phyloP scores from a whole-genome alignment of 2,113 vertebrate species.

The Chelonoidis abingdonii region DNA sequence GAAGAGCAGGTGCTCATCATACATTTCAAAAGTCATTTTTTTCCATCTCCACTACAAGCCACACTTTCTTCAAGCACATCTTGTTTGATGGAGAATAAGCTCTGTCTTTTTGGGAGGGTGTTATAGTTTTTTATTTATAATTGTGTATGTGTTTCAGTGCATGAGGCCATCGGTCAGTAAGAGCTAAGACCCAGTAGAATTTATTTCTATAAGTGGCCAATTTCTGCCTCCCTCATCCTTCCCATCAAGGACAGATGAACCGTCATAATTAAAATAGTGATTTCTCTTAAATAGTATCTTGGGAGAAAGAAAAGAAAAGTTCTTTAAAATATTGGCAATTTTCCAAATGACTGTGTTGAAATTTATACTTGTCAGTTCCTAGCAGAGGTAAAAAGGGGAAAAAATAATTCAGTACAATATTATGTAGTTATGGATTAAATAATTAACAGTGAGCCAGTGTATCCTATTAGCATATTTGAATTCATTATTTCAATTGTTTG shows the following conservation, averaged over 20 bases:
- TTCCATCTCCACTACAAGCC: conserved; percentile 44
- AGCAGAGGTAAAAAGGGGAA: conserved; percentile 61
- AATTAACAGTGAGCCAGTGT: conserved; percentile 68
- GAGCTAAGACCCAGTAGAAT: conserved; percentile 77
- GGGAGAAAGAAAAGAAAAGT: conserved; percentile 66
- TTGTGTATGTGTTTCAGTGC: conserved; percentile 77
- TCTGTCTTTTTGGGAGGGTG: conserved; percentile 67
- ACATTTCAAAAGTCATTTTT: conserved; percentile 41
- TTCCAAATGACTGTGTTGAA: conserved; percentile 78
- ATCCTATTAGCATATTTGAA: conserved; percentile 62
- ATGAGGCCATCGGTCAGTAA: conserved; percentile 79
- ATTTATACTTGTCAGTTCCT: conserved; percentile 80
- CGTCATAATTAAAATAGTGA: conserved; percentile 86
- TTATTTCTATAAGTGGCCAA: conserved; percentile 84
- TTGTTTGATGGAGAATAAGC: conserved; percentile 67
- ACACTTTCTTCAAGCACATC: conserved; percentile 60
- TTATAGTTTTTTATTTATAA: conserved; percentile 80
- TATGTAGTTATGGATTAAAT: conserved; percentile 75
- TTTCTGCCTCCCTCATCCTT: conserved; percentile 71
- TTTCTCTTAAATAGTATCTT: conserved; percentile 77
- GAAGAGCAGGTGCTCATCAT: background rate
- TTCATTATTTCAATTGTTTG: conserved; percentile 67
- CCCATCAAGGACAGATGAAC: conserved; percentile 84
- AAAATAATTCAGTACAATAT: conserved; percentile 71
- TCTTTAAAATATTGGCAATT: conserved; percentile 79